Percentiles rank a stretch among this genome's conserved stretches.
Evolutionary conservation across 2,113 vertebrate genomes (phyloP).

Genomic region (Nymphicus hollandicus): DNA sequence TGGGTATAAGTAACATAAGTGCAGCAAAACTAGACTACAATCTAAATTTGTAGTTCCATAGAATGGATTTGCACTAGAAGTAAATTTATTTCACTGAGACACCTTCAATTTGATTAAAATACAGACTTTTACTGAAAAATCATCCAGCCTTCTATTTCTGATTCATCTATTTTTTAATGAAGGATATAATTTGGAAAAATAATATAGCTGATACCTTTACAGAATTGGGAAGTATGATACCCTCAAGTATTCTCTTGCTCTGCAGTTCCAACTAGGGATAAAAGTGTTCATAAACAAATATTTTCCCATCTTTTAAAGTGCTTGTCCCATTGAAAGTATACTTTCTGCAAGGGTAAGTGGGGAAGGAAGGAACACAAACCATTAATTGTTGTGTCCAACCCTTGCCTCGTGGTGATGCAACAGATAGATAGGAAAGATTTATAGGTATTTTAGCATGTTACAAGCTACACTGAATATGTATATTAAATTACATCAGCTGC

Average conservation of each 20-base stretch:
- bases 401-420: background rate
- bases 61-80: background rate
- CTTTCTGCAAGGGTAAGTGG: background rate
- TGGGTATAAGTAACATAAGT: background rate
- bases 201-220: background rate
- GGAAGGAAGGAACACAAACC: background rate
- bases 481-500: background rate
- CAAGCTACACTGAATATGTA: background rate
- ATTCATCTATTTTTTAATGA: background rate
- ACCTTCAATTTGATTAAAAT: background rate
- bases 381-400: background rate
- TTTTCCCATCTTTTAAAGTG: background rate
- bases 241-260: background rate
- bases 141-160: background rate
- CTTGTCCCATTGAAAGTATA: background rate
- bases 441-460: background rate
- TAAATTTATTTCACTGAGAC: background rate
- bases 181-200: background rate
- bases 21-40: background rate
- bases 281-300: background rate
- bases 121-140: background rate
- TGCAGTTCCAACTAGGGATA: background rate
- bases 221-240: background rate
- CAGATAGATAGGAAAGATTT: background rate
- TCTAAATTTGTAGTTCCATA: background rate